Evolutionary conservation across 2,113 vertebrate genomes (phyloP), one percentile per base, ranked within the genome.

Genomic region (Corythornis cristatus): DNA sequence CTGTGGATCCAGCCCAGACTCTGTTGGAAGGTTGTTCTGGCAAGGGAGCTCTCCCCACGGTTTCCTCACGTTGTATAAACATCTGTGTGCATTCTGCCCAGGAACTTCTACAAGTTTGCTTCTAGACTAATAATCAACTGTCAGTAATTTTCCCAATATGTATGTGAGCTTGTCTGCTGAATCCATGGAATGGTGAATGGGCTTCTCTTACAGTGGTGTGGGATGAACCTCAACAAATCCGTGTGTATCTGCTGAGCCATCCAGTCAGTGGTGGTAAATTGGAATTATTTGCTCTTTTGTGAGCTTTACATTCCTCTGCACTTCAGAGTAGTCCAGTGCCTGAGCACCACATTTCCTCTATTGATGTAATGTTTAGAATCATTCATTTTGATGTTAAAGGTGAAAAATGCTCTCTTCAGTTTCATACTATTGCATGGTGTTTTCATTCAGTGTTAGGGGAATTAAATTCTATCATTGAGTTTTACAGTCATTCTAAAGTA

Each of bases 61-160:
- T 89, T 96, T 96, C 93, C 95, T 91, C 3, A 11, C 79, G 28
- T 83, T 93, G 18, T 95, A 8, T 95, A 94, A 95, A 89, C 68
- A 67, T 77, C 8, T 11, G 16, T 12, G 19, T 92, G 60, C 26
- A 0, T 84, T 95, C 81, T 87, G 75, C 26, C 84, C 75, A 50
- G 51, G 64, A 91, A 48, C 67, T 85, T 93, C 53, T 3, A 79
- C 74, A 93, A 77, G 58, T 79, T 78, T 62, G 46, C 56, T 77
- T 21, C 53, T 79, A 84, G 80, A n/a, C 62, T 78, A 61, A 33
- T 75, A 82, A 82, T 23, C 71, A 86, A 29, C 66, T 62, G 43
- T 73, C 78, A 64, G 79, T 58, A 76, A 66, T 93, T 92, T 94
- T 86, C 40, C 72, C 35, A 48, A 53, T 83, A 23, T 40, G 29